Percentiles rank a stretch among this genome's conserved stretches.
phyloP scores from a whole-genome alignment of 2,113 vertebrate species.

The Chamaea fasciata region DNA sequence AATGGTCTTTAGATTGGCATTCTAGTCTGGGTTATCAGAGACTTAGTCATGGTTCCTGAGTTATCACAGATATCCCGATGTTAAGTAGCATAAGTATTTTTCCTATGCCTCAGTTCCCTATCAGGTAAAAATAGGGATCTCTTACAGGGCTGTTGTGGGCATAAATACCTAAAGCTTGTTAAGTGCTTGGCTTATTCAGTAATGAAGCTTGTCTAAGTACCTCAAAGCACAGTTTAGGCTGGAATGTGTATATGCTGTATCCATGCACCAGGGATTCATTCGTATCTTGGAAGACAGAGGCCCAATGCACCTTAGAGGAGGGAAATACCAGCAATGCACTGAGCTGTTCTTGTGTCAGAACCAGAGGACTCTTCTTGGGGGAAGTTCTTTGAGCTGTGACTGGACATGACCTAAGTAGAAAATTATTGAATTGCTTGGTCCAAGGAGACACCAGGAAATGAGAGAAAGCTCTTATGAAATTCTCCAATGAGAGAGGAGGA shows the following conservation, averaged over 20 bases:
- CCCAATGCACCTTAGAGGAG: background rate
- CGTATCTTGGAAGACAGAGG: background rate
- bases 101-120: background rate
- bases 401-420: background rate
- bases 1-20: background rate
- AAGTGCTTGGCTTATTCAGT: constrained; percentile 12
- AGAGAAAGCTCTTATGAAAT: background rate
- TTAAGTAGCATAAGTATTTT: constrained; percentile 46
- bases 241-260: background rate
- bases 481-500: background rate
- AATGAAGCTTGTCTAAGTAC: background rate
- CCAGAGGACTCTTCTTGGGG: background rate
- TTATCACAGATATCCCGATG: background rate
- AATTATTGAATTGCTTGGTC: background rate
- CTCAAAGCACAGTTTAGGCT: background rate
- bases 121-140: constrained; percentile 37
- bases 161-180: constrained; percentile 15
- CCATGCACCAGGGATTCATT: background rate
- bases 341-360: background rate
- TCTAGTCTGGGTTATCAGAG: background rate
- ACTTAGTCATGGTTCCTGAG: background rate
- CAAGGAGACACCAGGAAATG: background rate
- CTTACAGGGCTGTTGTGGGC: background rate
- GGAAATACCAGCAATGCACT: accelerated
- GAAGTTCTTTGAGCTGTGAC: background rate